Percentiles rank a stretch among this genome's conserved stretches.
phyloP scores from a whole-genome alignment of 2,113 vertebrate species.

The Psittacula cyanocephala region DNA sequence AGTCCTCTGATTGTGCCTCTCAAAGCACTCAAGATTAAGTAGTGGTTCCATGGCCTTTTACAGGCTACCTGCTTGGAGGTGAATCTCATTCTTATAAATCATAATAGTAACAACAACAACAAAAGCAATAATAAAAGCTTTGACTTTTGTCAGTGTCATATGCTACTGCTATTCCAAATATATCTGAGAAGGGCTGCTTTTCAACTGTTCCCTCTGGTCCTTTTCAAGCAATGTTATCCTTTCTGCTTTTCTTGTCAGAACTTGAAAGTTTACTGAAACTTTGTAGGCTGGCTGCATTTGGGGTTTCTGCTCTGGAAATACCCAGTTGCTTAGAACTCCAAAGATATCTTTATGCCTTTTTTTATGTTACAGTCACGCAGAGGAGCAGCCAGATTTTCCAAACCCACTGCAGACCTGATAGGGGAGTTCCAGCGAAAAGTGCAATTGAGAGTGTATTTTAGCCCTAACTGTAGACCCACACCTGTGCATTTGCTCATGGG shows the following conservation, averaged over 20 bases:
- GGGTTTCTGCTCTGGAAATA: constrained; percentile 33
- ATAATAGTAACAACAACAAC: neutral
- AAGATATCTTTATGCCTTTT: neutral
- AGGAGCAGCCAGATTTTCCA: neutral
- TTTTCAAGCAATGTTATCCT: neutral
- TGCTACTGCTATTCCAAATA: neutral
- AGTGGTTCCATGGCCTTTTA: neutral
- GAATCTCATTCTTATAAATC: neutral
- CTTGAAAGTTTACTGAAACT: neutral
- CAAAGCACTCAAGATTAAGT: neutral
- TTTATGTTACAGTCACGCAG: neutral
- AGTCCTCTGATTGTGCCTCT: neutral
- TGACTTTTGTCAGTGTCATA: neutral
- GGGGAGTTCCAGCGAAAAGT: neutral
- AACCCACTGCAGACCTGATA: neutral
- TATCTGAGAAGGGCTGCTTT: neutral
- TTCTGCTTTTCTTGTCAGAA: constrained; percentile 14
- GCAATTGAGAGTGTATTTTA: neutral
- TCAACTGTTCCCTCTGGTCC: neutral
- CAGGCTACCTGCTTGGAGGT: neutral
- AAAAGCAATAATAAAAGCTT: neutral
- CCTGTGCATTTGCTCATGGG: neutral
- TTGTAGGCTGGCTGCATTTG: neutral
- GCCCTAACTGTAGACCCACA: neutral
- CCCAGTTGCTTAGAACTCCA: neutral